Evolutionary conservation across 2,797 vertebrate genomes (phyloP), one percentile per base, ranked within the genome.

Genomic region (Erethizon dorsatum): DNA sequence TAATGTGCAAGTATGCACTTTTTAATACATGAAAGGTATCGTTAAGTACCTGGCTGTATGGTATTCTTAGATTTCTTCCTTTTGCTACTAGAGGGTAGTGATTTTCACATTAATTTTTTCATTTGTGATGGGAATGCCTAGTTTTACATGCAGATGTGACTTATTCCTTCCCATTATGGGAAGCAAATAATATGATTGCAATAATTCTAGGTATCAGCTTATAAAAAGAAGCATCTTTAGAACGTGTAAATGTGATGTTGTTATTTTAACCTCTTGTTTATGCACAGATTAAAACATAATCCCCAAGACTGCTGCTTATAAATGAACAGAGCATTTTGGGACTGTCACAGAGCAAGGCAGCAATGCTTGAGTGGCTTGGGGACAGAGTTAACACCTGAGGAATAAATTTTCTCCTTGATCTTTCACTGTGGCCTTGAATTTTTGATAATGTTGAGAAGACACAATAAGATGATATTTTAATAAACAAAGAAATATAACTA

Each of bases 251-350:
- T 93, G 73, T 87, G 90, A 89, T 93, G 88, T 97, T 98, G 97
- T 97, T 95, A 96, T 97, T 98, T 97, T 97, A 97, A 97, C 88
- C 69, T 91, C 98, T 98, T 98, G 97, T 98, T 99, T 98, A 95
- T 97, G 97, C 90, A 97, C 94, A 97, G 97, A 98, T 98, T 98
- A 98, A 98, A 98, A 92, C 10, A 28, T 77, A 88, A 94, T 98
- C 96, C 95, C 84, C 90, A 78, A 83, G 96, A 98, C 95, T 96
- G 79, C 41, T 96, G 93, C 69, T 61, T 95, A 45, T 97, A 98
- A 98, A 93, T 98, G 96, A 98, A 97, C 97, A 88, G 97, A 96
- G 94, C 57, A 89, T 90, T 95, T 82, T 92, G 57, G 75, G 12
- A 14, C 45, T 96, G 94, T 94, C 92, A 69, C 13, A 0, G 91